Percentiles rank a stretch among this genome's conserved stretches.
phyloP scores from a whole-genome alignment of 2,888 invertebrate genomes.

The Hyposoter dolosus region DNA sequence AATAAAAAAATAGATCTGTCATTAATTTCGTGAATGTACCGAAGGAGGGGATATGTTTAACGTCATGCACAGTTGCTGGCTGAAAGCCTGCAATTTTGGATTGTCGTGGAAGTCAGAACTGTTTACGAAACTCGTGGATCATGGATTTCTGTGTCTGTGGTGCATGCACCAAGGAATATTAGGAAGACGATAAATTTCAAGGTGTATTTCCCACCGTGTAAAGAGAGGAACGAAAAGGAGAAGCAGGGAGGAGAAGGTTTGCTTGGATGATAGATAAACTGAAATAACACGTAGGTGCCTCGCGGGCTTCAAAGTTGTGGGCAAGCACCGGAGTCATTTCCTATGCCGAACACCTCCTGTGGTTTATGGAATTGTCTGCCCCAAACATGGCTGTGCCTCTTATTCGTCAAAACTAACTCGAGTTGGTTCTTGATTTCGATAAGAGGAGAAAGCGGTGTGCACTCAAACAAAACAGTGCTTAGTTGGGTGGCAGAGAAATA shows the following conservation, averaged over 20 bases:
- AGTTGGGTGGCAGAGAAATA: constrained; percentile 54
- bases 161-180: constrained; percentile 66
- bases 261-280: constrained; percentile 19
- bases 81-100: constrained; percentile 32
- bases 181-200: constrained; percentile 76
- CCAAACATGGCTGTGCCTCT: constrained; percentile 58
- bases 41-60: not conserved
- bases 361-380: constrained; percentile 34
- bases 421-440: constrained; percentile 9
- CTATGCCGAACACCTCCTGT: constrained; percentile 56
- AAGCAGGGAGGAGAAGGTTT: not conserved
- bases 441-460: constrained; percentile 66
- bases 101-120: constrained; percentile 3
- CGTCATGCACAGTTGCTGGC: not conserved
- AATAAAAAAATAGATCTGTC: not conserved
- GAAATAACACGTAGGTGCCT: constrained; percentile 37
- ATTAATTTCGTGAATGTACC: not conserved
- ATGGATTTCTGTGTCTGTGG: constrained; percentile 36
- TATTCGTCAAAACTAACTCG: constrained; percentile 61
- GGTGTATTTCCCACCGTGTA: constrained; percentile 47
- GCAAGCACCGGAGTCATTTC: constrained; percentile 70
- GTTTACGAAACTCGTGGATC: constrained; percentile 42
- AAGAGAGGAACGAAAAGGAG: constrained; percentile 10
- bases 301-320: constrained; percentile 54
- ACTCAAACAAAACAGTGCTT: constrained; percentile 21